Base-by-base conservation (phyloP, 2,888 invertebrate genomes). In the Maniola hyperantus region DNA sequence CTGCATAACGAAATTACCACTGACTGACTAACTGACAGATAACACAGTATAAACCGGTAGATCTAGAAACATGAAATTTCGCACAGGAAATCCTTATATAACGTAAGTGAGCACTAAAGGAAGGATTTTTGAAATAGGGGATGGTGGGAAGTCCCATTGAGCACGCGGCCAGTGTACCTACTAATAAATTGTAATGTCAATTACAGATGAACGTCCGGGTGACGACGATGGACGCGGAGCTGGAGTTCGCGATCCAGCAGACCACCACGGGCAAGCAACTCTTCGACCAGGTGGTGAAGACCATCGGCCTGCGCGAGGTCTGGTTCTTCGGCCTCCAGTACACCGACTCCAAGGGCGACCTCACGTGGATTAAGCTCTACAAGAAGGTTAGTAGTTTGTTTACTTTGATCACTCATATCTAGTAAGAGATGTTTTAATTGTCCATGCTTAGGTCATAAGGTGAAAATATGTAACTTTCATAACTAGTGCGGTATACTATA, bases 261-360 rank as follows among this genome's bases (percentile, higher is more conserved):
- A 98, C 97, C 86, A 99, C 99, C 81, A 99, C 99, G 78, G 99
- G 99, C 87, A 99, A 99, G 93, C 99, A 99, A 93, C 95, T 99
- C 72, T 99, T 99, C 92, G 99, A 99, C 93, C 99, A 99, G 94
- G 99, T 99, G 81, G 99, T 99, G 79, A 99, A 99, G 94, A 99
- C 99, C 78, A 99, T 99, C 87, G 99, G 99, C 74, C 95, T 99
- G 64, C 95, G 99, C 76, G 99, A 99, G 93, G 99, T 99, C 78
- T 99, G 99, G 99, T 99, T 99, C 94, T 99, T 99, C 92, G 99
- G 99, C 69, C 95, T 99, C 71, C 99, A 99, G 92, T 99, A 99
- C 93, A 98, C 98, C 77, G 99, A 99, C 92, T 97, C 97, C 83
- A 99, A 99, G 93, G 99, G 99, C 64, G 98, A 98, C 87, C 95